Percentiles rank a stretch among this genome's conserved stretches.
Conservation (phyloP, 2,888 invertebrate species). For the Caenorhabditis japonica region DNA sequence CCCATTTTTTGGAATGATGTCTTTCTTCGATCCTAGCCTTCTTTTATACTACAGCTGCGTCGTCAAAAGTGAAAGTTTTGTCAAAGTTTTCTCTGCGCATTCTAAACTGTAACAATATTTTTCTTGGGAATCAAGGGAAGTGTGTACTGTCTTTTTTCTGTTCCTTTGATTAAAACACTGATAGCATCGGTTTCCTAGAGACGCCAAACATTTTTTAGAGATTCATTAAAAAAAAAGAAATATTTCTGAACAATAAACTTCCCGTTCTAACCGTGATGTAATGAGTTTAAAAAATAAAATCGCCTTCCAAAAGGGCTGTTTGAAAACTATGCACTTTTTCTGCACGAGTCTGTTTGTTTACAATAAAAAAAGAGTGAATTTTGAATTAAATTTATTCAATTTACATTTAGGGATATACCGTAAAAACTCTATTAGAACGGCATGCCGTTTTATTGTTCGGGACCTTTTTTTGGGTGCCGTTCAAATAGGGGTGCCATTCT, state of each 20-base stretch:
- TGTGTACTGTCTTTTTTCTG: constrained; percentile 2
- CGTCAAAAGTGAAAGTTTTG: constrained; percentile 10
- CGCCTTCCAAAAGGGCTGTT: no score
- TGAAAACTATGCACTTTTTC: no score
- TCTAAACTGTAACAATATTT: not conserved
- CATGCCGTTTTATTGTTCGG: no score
- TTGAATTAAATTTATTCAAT: no score
- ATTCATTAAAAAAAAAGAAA: constrained; percentile 1
- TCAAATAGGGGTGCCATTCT: no score
- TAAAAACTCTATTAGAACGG: no score
- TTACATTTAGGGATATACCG: no score
- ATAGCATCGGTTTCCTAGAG: constrained; percentile 16
- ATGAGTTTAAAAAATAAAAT: constrained; percentile 1
- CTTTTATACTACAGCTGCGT: constrained; percentile 9
- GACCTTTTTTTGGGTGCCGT: no score
- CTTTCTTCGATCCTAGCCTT: not conserved
- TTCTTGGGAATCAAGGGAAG: constrained; percentile 3
- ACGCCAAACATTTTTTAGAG: not conserved
- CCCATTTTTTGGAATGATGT: constrained; percentile 53
- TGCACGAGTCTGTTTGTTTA: no score
- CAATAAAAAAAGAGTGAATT: no score
- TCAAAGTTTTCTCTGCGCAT: constrained; percentile 10
- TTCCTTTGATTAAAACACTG: not conserved
- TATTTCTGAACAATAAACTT: not conserved
- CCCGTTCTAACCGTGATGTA: not conserved